Percentiles rank a stretch among this genome's conserved stretches.
Conservation (phyloP, 2,797 vertebrate genomes). For the Lutjanus argentimaculatus region DNA sequence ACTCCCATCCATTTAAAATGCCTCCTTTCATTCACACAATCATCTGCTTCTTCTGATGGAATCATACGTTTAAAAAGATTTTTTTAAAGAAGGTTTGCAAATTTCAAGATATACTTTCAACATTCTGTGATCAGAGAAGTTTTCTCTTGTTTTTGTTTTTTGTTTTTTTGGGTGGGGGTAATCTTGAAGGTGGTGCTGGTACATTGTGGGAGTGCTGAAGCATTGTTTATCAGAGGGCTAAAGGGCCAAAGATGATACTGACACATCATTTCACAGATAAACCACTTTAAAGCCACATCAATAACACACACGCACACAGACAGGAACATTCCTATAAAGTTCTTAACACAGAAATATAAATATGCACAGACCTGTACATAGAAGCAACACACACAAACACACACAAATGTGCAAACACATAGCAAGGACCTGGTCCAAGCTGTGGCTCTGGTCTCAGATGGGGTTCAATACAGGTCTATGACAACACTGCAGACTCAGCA, state of each 20-base stretch:
- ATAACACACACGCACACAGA: conserved; percentile 34
- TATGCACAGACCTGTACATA: not conserved
- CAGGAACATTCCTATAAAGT: not conserved
- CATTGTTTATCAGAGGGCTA: conserved; percentile 73
- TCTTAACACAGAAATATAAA: conserved; percentile 16
- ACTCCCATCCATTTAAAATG: conserved; percentile 24
- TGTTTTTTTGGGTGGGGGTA: no score
- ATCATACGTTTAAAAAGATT: not conserved
- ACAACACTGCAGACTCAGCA: conserved; percentile 68
- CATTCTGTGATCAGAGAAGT: not conserved
- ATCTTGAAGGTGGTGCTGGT: not conserved
- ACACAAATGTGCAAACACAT: conserved; percentile 25
- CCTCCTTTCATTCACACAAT: conserved; percentile 5
- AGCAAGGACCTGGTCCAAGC: conserved; percentile 21
- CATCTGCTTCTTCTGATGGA: conserved; percentile 13
- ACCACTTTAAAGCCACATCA: conserved; percentile 73
- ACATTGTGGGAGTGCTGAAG: conserved; percentile 20
- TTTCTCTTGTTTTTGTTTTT: not conserved
- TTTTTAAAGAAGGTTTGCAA: not conserved
- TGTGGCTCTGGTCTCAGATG: conserved; percentile 44
- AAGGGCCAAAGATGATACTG: conserved; percentile 61
- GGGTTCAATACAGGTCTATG: conserved; percentile 52
- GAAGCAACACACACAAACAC: not conserved
- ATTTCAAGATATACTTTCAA: not conserved
- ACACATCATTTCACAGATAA: conserved; percentile 73